Evolutionary conservation across 2,113 vertebrate genomes (phyloP).

Genomic region (Xiphias gladius): DNA sequence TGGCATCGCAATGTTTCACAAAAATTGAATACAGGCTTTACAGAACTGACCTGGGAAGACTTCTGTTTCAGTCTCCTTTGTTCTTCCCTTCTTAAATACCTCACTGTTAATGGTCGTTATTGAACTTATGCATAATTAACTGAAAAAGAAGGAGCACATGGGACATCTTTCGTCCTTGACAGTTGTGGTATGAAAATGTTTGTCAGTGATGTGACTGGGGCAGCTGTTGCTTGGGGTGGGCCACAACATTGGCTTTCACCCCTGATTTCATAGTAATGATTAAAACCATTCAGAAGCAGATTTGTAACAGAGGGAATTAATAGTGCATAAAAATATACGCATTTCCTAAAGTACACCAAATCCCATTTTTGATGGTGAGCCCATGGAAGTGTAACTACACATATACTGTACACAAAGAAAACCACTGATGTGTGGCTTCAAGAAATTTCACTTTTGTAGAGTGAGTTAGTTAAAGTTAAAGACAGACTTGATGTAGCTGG

Average conservation of each 20-base stretch:
- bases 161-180: constrained; percentile 38
- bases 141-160: constrained; percentile 25
- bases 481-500: constrained; percentile 19
- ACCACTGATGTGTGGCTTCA: constrained; percentile 1
- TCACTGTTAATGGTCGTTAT: constrained; percentile 5
- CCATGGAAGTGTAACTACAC: not conserved
- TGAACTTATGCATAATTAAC: constrained; percentile 35
- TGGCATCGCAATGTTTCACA: constrained; percentile 29
- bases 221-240: constrained; percentile 22
- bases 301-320: constrained; percentile 41
- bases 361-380: constrained; percentile 25
- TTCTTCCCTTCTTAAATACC: constrained; percentile 17
- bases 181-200: constrained; percentile 38
- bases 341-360: constrained; percentile 52
- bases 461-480: constrained; percentile 4
- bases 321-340: constrained; percentile 56
- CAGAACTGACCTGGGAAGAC: constrained; percentile 2
- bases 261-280: constrained; percentile 44
- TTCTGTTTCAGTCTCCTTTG: constrained; percentile 13
- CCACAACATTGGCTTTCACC: constrained; percentile 25
- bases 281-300: constrained; percentile 51
- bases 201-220: constrained; percentile 17
- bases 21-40: constrained; percentile 28
- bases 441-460: not conserved
- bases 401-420: not conserved